Conservation (phyloP, 2,113 vertebrate species). For the Festucalex cinctus region DNA sequence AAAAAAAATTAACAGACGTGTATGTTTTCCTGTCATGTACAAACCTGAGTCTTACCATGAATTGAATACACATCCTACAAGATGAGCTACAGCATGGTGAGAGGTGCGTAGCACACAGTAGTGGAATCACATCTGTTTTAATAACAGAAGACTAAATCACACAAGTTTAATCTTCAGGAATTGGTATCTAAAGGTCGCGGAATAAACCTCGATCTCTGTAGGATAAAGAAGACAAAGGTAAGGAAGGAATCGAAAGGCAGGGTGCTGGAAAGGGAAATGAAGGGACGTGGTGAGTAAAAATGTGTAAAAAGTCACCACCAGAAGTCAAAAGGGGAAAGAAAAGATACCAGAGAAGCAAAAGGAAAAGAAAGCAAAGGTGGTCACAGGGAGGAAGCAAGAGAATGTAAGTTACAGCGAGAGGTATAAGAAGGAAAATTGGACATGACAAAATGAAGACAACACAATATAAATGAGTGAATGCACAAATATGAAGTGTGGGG, state of each 20-base stretch:
- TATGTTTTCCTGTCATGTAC: too few species aligned
- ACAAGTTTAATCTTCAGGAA: slow-evolving; percentile 55
- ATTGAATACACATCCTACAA: not conserved
- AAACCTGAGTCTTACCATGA: not conserved
- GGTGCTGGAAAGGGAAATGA: not conserved
- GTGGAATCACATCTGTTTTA: slow-evolving; percentile 39
- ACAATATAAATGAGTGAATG: not conserved
- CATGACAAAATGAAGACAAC: not conserved
- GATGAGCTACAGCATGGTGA: slow-evolving; percentile 4
- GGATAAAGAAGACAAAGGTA: slow-evolving; percentile 26
- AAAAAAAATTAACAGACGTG: too few species aligned
- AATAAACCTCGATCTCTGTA: slow-evolving; percentile 52
- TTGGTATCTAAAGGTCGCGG: slow-evolving; percentile 55
- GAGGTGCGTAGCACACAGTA: slow-evolving; percentile 5
- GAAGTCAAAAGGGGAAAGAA: not conserved
- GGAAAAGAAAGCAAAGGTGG: not conserved
- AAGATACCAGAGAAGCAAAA: not conserved
- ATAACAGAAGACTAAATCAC: slow-evolving; percentile 56
- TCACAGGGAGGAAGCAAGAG: not conserved
- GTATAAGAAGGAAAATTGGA: not conserved
- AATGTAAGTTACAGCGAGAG: not conserved
- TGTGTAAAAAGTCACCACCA: not conserved
- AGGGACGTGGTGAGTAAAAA: not conserved
- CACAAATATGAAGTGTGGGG: not conserved
- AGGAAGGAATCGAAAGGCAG: not conserved